phyloP scores from a whole-genome alignment of 2,797 vertebrate genomes.

The Pseudocheirus occidentalis region DNA sequence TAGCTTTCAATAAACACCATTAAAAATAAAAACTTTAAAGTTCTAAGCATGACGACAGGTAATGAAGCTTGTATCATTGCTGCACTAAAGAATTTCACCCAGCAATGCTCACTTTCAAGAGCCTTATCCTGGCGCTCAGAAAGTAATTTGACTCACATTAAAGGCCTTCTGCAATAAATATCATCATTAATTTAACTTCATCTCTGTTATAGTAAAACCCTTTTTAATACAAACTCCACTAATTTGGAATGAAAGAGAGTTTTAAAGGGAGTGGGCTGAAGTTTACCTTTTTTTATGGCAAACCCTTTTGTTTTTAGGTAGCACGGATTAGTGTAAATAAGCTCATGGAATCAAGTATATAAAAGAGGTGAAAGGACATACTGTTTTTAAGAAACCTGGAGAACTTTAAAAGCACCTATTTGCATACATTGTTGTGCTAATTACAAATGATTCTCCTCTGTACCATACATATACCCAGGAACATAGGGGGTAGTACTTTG shows the following conservation, averaged over 20 bases:
- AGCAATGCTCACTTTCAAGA: slow-evolving; percentile 60
- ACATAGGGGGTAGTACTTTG: neutral
- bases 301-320: neutral
- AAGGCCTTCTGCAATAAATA: slow-evolving; percentile 58
- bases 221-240: slow-evolving; percentile 44
- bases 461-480: neutral
- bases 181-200: slow-evolving; percentile 68
- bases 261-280: neutral
- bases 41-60: slow-evolving; percentile 63
- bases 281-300: slow-evolving; percentile 22
- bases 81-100: slow-evolving; percentile 62
- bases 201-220: slow-evolving; percentile 44
- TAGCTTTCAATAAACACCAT: slow-evolving; percentile 83
- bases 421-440: neutral
- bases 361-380: slow-evolving; percentile 10
- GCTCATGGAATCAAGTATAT: neutral
- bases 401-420: neutral
- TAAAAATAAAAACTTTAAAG: slow-evolving; percentile 78
- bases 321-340: neutral
- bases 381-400: slow-evolving; percentile 26
- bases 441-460: neutral
- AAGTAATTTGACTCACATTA: slow-evolving; percentile 57
- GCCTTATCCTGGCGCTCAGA: slow-evolving; percentile 53
- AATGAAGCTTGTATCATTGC: slow-evolving; percentile 67
- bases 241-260: slow-evolving; percentile 44